Percentiles rank a stretch among this genome's conserved stretches.
Evolutionary conservation across 1,140 invertebrate genomes (phyloP).

Genomic region (Orussus abietinus): DNA sequence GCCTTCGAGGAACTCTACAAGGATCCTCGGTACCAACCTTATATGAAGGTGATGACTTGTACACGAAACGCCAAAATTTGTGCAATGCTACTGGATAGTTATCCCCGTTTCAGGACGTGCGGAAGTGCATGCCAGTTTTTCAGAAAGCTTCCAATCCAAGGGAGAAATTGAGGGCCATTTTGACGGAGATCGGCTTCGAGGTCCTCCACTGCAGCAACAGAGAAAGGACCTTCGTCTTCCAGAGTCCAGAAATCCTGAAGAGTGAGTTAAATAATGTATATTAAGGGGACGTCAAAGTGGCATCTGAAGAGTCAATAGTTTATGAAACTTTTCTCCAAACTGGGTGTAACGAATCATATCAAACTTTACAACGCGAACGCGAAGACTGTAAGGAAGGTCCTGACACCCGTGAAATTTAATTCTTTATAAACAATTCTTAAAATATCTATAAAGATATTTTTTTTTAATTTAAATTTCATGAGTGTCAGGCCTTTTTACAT

Average conservation of each 20-base stretch:
- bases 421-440: slow-evolving; percentile 5
- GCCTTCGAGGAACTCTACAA: slow-evolving; percentile 62
- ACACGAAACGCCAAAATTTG: slow-evolving; percentile 40
- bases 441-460: no score
- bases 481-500: no score
- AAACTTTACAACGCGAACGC: no score
- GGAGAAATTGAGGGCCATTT: slow-evolving; percentile 58
- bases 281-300: no score
- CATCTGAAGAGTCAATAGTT: no score
- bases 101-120: slow-evolving; percentile 54
- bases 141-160: slow-evolving; percentile 61
- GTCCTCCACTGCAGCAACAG: slow-evolving; percentile 62
- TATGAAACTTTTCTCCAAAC: no score
- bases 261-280: no score
- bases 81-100: no score
- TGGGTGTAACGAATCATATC: no score
- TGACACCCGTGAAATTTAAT: no score
- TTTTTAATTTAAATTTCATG: no score
- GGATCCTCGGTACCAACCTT: slow-evolving; percentile 60
- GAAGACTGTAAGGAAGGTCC: no score
- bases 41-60: slow-evolving; percentile 58
- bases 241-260: slow-evolving; percentile 56
- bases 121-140: slow-evolving; percentile 63
- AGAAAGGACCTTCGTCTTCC: slow-evolving; percentile 62
- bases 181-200: slow-evolving; percentile 65